Base-by-base conservation (phyloP, 2,797 vertebrate species). In the Anabas testudineus region DNA sequence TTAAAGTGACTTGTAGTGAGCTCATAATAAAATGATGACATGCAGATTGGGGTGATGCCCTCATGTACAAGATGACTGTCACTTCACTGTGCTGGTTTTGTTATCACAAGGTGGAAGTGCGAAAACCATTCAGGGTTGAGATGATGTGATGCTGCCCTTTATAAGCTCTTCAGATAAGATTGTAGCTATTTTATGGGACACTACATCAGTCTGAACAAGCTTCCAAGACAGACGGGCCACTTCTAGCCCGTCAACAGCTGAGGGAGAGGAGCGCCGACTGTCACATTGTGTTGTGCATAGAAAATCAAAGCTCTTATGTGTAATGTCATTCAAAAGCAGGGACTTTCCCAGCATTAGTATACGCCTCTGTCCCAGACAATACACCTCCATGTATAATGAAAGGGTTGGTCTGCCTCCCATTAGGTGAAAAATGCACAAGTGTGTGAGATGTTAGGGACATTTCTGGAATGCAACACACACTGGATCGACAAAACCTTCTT, bases 151-250 rank as follows among this genome's bases (percentile, higher is more conserved):
- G 58, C 26, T 67, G 56, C 32, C 71, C 73, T 77, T 74, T 65
- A 42, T 74, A 61, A 70, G 41, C 41, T 55, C 42, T 48, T 57
- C 66, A 66, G 76, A 83, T 76, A 71, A 71, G 43, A 59, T 63
- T 58, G 67, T 47, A 67, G 63, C 74, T 87, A 82, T 78, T 79
- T 80, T 76, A 77, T 63, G 75, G 54, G 72, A 77, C 69, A 43
- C 46, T 57, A 37, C 64, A 43, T 71, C 73, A 48, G 41, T 52
- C 49, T 74, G 45, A 53, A 61, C 42, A 26, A 42, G 56, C 52
- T n/a, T 47, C 34, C 24, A n/a, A 56, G 67, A 60, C 43, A 63
- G 68, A 59, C 34, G 14, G 56, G 32, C 51, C 8, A 36, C 32
- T 36, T 67, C 24, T 22, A 12, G 55, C 8, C 41, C 14, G 2